These are phyloP conservation scores for Triplophysa tibetana DNA, from an alignment of 2,113 vertebrate species.

Conservation along the genomic window DNA sequence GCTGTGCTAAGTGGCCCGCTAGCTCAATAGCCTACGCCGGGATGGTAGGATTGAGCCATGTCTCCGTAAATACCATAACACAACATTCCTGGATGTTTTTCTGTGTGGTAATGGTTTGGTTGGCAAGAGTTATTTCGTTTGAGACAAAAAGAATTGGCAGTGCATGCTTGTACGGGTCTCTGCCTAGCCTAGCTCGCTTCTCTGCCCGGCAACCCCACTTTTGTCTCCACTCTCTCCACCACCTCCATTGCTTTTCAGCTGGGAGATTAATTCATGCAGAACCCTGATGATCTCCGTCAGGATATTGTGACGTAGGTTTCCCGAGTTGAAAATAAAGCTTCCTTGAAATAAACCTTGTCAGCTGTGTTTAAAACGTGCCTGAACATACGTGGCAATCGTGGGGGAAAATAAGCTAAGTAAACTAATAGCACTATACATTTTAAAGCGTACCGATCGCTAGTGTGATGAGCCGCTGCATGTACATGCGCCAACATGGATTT, in stretches of 20 bases:
- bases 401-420: not conserved
- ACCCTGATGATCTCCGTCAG: too few species aligned
- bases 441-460: too few species aligned
- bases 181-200: not conserved
- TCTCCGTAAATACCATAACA: not conserved
- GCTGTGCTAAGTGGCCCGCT: not conserved
- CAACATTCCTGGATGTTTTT: not conserved
- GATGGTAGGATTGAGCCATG: constrained; percentile 12
- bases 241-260: too few species aligned
- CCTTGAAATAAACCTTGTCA: too few species aligned
- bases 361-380: too few species aligned
- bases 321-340: too few species aligned
- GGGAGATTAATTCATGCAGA: not conserved
- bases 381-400: too few species aligned
- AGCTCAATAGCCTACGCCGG: not conserved
- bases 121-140: not conserved
- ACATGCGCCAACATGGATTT: too few species aligned
- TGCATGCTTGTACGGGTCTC: not conserved
- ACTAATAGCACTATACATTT: not conserved
- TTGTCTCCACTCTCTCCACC: not conserved
- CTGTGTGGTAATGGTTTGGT: not conserved
- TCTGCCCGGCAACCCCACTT: not conserved
- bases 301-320: too few species aligned
- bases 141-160: not conserved
- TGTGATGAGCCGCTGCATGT: too few species aligned